These are phyloP conservation scores for Danio albolineatus DNA, from an alignment of 2,797 vertebrate genomes.

Conservation along the genomic window DNA sequence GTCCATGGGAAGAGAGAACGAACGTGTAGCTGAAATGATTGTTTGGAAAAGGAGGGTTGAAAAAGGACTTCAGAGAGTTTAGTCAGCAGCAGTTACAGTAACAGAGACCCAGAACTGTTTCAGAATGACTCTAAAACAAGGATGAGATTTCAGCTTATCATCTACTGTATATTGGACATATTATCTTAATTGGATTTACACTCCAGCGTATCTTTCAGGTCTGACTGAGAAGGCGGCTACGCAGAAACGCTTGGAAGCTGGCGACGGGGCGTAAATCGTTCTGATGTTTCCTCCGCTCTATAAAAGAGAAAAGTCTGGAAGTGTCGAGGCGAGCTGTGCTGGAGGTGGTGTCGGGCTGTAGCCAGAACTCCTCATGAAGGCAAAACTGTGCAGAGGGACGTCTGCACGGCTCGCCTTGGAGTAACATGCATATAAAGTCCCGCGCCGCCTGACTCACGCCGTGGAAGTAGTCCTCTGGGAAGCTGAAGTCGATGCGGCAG, in stretches of 20 bases:
- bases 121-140: slow-evolving; percentile 88
- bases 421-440: slow-evolving; percentile 90
- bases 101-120: slow-evolving; percentile 51
- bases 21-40: slow-evolving; percentile 43
- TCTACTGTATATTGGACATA: too few relatives aligned
- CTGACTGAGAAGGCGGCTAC: slow-evolving; percentile 89
- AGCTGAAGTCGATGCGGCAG: slow-evolving; percentile 98
- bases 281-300: slow-evolving; percentile 97
- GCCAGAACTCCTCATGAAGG: slow-evolving; percentile 90
- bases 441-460: slow-evolving; percentile 92
- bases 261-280: slow-evolving; percentile 94
- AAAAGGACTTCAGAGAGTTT: slow-evolving; percentile 43
- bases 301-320: slow-evolving; percentile 93
- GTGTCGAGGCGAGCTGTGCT: slow-evolving; percentile 86
- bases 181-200: background rate
- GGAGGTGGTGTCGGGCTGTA: slow-evolving; percentile 78
- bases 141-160: slow-evolving; percentile 84
- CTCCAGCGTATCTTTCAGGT: slow-evolving; percentile 73
- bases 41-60: slow-evolving; percentile 32
- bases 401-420: slow-evolving; percentile 85
- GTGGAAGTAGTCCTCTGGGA: slow-evolving; percentile 95
- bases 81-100: slow-evolving; percentile 56
- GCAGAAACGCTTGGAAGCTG: slow-evolving; percentile 91
- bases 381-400: slow-evolving; percentile 88
- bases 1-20: slow-evolving; percentile 77